A percentile compares a stretch with the other conserved stretches of the same genome.
Conservation (phyloP, 2,113 vertebrate species). For the Mustelus asterias region DNA sequence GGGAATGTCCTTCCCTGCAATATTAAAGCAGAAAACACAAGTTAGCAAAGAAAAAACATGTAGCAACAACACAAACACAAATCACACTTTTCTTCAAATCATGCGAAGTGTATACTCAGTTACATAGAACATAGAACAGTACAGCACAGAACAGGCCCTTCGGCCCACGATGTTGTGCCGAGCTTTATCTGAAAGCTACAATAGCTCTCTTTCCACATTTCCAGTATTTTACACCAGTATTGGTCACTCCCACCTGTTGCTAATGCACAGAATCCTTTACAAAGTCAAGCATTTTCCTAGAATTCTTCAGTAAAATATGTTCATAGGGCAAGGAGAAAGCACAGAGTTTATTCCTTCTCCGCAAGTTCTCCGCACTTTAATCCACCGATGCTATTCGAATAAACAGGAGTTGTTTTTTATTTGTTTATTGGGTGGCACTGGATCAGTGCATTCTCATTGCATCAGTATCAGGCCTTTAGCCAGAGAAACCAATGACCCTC, state of each 20-base stretch:
- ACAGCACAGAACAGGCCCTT: no score
- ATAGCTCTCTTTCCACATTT: neutral
- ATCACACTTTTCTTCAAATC: neutral
- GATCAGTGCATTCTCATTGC: no score
- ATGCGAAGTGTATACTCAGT: neutral
- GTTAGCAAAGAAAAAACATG: neutral
- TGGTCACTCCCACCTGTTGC: neutral
- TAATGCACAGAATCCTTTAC: neutral
- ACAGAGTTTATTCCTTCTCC: neutral
- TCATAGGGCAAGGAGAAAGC: neutral
- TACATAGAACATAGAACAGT: no score
- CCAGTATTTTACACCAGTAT: neutral
- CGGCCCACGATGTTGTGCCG: no score
- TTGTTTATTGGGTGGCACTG: no score
- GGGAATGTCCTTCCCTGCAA: slow-evolving; percentile 86
- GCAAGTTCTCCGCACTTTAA: neutral
- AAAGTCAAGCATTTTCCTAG: neutral
- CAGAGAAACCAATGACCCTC: no score
- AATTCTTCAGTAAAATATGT: neutral
- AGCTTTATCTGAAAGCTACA: no score
- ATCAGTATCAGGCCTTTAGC: no score
- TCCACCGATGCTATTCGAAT: neutral
- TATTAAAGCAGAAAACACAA: slow-evolving; percentile 12
- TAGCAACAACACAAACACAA: neutral
- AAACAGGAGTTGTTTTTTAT: neutral